Percentiles rank a stretch among this genome's conserved stretches.
phyloP scores from a whole-genome alignment of 2,113 vertebrate genomes.

The Delphinus delphis region DNA sequence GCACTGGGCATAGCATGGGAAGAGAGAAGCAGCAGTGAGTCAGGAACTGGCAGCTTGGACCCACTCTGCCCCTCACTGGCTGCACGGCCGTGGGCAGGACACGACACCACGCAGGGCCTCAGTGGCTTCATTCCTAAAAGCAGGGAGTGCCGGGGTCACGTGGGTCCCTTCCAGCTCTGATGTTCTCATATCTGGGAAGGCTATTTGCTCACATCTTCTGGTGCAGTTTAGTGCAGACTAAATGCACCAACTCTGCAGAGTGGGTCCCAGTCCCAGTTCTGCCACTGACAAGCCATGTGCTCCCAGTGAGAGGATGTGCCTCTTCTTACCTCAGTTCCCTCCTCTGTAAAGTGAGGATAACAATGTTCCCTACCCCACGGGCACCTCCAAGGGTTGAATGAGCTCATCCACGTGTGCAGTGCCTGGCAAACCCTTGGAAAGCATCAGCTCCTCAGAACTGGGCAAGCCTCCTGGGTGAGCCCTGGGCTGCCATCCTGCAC shows the following conservation, averaged over 20 bases:
- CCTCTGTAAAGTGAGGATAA: background rate
- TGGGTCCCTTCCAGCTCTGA: background rate
- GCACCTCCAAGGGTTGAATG: background rate
- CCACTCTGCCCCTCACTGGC: background rate
- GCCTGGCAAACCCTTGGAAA: background rate
- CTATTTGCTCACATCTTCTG: background rate
- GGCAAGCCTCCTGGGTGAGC: background rate
- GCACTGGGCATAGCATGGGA: background rate
- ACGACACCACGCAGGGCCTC: background rate
- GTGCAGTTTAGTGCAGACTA: background rate
- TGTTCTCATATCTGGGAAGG: background rate
- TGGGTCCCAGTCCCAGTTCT: background rate
- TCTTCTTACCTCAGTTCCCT: background rate
- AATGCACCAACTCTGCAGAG: background rate
- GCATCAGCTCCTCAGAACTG: background rate
- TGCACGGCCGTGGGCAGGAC: background rate
- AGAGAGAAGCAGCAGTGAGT: background rate
- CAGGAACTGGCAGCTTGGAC: background rate
- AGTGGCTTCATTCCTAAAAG: background rate
- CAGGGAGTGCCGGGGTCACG: background rate
- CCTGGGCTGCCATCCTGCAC: accelerated
- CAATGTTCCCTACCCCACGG: background rate
- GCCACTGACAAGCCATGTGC: background rate
- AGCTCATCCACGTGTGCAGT: accelerated
- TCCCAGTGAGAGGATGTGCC: background rate